Conservation (phyloP, 1,140 invertebrate genomes). For the Galleria mellonella region DNA sequence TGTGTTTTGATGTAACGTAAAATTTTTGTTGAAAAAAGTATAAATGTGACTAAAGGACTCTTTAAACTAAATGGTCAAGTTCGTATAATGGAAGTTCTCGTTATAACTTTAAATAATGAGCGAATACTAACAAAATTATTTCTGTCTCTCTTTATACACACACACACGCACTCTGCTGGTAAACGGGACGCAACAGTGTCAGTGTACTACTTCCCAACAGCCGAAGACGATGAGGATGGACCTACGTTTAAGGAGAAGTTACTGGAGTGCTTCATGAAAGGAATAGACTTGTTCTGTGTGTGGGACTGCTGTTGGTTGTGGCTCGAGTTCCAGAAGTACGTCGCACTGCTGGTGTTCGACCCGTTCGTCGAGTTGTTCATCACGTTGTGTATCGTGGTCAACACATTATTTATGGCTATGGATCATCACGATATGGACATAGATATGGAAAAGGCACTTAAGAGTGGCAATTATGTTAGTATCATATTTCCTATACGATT, state of each 20-base stretch:
- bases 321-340: constrained; percentile 92
- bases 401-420: constrained; percentile 98
- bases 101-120: constrained; percentile 54
- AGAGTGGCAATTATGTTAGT: constrained; percentile 96
- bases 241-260: constrained; percentile 91
- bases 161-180: constrained; percentile 59
- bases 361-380: constrained; percentile 99
- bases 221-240: constrained; percentile 90
- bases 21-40: not conserved
- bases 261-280: constrained; percentile 82
- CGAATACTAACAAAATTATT: constrained; percentile 71
- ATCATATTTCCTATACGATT: no score
- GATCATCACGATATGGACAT: constrained; percentile 96
- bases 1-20: constrained; percentile 10
- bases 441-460: constrained; percentile 88
- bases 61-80: not conserved
- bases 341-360: constrained; percentile 96
- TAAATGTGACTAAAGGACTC: not conserved
- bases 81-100: not conserved
- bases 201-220: constrained; percentile 94
- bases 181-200: constrained; percentile 82
- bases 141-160: constrained; percentile 56
- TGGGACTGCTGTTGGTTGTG: constrained; percentile 97
- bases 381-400: constrained; percentile 97
- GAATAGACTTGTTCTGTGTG: constrained; percentile 95